Evolutionary conservation across 2,888 invertebrate species (phyloP).

Genomic region (Chirona hameri): DNA sequence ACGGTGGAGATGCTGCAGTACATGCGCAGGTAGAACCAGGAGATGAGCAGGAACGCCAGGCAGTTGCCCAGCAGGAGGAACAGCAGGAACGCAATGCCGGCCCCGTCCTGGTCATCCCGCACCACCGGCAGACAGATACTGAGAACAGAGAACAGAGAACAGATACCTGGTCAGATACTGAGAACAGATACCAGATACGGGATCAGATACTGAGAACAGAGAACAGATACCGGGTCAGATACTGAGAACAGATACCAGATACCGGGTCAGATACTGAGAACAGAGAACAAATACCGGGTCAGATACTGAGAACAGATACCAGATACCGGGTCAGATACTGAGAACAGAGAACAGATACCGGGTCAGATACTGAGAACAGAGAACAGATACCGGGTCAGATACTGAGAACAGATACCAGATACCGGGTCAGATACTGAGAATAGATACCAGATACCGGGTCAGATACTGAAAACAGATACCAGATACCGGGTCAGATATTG

Average conservation of each 20-base stretch:
- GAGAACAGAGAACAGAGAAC: slow-evolving; percentile 40
- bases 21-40: slow-evolving; percentile 79
- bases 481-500: too few relatives aligned
- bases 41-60: slow-evolving; percentile 75
- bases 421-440: too few relatives aligned
- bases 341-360: too few relatives aligned
- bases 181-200: neutral
- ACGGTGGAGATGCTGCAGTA: slow-evolving; percentile 64
- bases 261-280: too few relatives aligned
- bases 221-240: too few relatives aligned
- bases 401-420: too few relatives aligned
- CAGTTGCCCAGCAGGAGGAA: slow-evolving; percentile 71
- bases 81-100: slow-evolving; percentile 70
- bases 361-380: neutral
- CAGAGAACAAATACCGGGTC: too few relatives aligned
- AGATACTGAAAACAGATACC: too few relatives aligned
- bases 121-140: slow-evolving; percentile 82
- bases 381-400: too few relatives aligned
- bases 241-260: slow-evolving; percentile 2
- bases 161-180: slow-evolving; percentile 32
- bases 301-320: neutral
- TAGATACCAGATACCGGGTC: too few relatives aligned
- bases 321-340: too few relatives aligned
- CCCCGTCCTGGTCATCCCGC: slow-evolving; percentile 55
- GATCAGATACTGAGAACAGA: too few relatives aligned